phyloP scores from a whole-genome alignment of 1,140 invertebrate species.

The Homalodisca vitripennis region DNA sequence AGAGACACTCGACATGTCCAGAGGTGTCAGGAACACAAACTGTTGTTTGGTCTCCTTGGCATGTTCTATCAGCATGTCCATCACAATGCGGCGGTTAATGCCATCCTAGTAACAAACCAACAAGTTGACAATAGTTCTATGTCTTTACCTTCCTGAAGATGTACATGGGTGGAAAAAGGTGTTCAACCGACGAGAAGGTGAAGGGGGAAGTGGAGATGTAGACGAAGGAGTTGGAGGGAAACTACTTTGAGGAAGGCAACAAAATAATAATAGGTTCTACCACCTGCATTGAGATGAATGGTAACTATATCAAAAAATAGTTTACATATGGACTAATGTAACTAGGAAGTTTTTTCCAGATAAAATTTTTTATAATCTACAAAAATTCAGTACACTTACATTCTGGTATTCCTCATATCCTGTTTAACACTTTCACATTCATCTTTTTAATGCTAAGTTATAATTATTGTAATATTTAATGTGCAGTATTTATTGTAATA shows the following conservation, averaged over 20 bases:
- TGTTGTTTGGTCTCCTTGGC: slow-evolving; percentile 61
- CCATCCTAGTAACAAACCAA: slow-evolving; percentile 59
- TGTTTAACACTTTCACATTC: no score
- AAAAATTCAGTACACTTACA: no score
- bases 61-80: slow-evolving; percentile 65
- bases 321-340: no score
- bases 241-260: background rate
- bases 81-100: slow-evolving; percentile 66
- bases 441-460: no score
- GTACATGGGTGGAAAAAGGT: background rate
- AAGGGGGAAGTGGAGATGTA: background rate
- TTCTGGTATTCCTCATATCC: no score
- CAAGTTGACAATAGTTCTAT: slow-evolving; percentile 7
- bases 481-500: no score
- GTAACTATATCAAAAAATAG: no score
- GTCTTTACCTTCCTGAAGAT: background rate
- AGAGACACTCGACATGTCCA: background rate
- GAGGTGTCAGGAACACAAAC: slow-evolving; percentile 74
- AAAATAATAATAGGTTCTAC: background rate
- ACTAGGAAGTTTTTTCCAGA: no score
- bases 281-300: background rate
- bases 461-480: no score
- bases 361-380: no score
- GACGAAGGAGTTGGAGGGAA: background rate
- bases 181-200: background rate